Evolutionary conservation across 2,888 invertebrate species (phyloP), one percentile per base, ranked within the genome.

Genomic region (Pycnomerus fuliginosus): DNA sequence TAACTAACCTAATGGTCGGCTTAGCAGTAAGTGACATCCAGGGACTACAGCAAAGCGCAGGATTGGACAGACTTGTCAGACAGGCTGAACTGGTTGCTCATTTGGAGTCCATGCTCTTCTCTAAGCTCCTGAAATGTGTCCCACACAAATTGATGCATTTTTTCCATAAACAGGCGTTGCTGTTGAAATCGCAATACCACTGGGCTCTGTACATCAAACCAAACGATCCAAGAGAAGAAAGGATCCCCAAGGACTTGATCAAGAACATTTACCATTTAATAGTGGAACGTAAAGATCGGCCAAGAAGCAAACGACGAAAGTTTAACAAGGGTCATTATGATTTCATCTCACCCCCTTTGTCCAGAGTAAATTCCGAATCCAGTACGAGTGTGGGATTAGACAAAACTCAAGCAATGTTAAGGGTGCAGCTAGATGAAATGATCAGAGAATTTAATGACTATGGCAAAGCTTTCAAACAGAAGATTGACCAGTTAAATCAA

Each of bases 21-120:
- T 75, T 91, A 44, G 90, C 90, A 3, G 90, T 91, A 1, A 90
- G 87, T 54, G 90, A 90, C 68, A 90, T 90, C 47, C 76, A 85
- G 75, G 87, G 87, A n/a, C 69, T 89, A 38, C 86, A 87, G 72
- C 82, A 84, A 59, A 85, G 86, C 36, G 88, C 90, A 0, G 87
- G 88, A 1, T 69, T 91, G 15, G 90, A 90, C 60, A 76, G 90
- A 3, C 68, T 91, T 35, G 87, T 90, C 11, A 79, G 90, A 1
- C 87, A 90, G 69, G 90, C 90, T 0, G 86, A 90, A 58, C 68
- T 90, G 23, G 87, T 91, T 0, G 87, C 89, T 0, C 85, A 90
- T 49, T 71, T 91, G 4, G 91, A 91, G 68, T 85, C 86, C 54
- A 83, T 91, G 77, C 75, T 91, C 33, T 91, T 91, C 66, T 90